These are phyloP conservation scores for Chaetops frenatus DNA, from an alignment of 2,113 vertebrate genomes.

Conservation along the genomic window DNA sequence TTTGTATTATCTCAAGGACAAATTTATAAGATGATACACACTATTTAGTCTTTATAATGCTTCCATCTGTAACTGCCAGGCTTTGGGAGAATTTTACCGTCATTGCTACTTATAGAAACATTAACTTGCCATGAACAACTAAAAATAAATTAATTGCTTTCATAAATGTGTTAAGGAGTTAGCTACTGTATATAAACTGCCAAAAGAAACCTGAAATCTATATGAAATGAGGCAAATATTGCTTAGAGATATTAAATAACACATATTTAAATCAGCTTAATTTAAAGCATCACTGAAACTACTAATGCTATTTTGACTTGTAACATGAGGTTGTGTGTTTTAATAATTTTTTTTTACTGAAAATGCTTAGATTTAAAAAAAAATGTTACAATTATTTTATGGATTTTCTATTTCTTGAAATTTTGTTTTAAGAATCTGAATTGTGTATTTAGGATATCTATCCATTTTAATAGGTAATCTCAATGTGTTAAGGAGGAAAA, in stretches of 20 bases:
- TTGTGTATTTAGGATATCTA: not conserved
- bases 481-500: not conserved
- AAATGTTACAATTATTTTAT: not conserved
- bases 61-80: not conserved
- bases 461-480: not conserved
- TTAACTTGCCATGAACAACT: not conserved
- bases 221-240: not conserved
- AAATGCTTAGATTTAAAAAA: not conserved
- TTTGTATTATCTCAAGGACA: conserved; percentile 22
- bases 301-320: not conserved
- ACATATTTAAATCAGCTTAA: not conserved
- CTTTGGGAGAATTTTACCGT: not conserved
- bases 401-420: not conserved
- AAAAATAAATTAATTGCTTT: conserved; percentile 32
- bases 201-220: conserved; percentile 16
- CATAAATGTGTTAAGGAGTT: not conserved
- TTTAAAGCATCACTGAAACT: not conserved
- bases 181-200: not conserved
- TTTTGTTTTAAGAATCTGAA: not conserved
- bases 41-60: conserved; percentile 13
- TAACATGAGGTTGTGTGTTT: not conserved
- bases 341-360: not conserved
- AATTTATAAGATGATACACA: not conserved
- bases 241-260: not conserved
- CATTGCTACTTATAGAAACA: not conserved